Evolutionary conservation across 92 coral and sea anemone genomes (phyloP).

Genomic region (Blastomussa wellsi): DNA sequence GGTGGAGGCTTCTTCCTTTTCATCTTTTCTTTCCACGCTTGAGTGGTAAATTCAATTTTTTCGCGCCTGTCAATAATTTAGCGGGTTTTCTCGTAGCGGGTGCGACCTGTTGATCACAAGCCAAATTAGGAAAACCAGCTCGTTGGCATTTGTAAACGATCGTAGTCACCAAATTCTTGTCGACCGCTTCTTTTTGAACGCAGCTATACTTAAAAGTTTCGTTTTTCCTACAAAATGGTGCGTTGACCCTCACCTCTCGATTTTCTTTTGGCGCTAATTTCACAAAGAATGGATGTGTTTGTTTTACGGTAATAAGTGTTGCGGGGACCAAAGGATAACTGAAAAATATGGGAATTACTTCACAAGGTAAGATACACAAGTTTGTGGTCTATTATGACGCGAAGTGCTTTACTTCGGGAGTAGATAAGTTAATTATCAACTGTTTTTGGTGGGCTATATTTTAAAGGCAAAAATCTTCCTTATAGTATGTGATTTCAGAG

Average conservation of each 20-base stretch:
- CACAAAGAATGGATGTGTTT: conserved; percentile 33
- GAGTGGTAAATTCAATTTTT: conserved; percentile 35
- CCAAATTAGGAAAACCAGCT: conserved; percentile 62
- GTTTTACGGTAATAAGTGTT: conserved; percentile 22
- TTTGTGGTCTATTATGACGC: conserved; percentile 32
- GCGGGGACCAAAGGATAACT: conserved; percentile 37
- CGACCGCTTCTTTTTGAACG: conserved; percentile 22
- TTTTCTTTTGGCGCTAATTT: not conserved
- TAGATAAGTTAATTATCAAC: conserved; percentile 11
- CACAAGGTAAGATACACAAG: conserved; percentile 39
- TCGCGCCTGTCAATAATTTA: conserved; percentile 48
- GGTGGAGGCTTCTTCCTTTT: not conserved
- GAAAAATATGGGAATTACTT: conserved; percentile 23
- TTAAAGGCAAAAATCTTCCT: too few species aligned
- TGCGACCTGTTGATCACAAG: conserved; percentile 73
- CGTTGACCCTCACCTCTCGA: conserved; percentile 7
- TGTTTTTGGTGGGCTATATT: not conserved
- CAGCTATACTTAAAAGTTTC: not conserved
- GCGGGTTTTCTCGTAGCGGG: conserved; percentile 36
- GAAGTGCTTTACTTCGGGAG: not conserved
- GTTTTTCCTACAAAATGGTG: conserved; percentile 18
- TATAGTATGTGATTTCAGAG: not conserved
- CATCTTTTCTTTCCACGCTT: conserved; percentile 39
- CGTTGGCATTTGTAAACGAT: conserved; percentile 46
- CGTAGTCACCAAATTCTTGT: conserved; percentile 2